These are phyloP conservation scores for Coluber constrictor DNA, from an alignment of 2,797 vertebrate species.

Conservation along the genomic window DNA sequence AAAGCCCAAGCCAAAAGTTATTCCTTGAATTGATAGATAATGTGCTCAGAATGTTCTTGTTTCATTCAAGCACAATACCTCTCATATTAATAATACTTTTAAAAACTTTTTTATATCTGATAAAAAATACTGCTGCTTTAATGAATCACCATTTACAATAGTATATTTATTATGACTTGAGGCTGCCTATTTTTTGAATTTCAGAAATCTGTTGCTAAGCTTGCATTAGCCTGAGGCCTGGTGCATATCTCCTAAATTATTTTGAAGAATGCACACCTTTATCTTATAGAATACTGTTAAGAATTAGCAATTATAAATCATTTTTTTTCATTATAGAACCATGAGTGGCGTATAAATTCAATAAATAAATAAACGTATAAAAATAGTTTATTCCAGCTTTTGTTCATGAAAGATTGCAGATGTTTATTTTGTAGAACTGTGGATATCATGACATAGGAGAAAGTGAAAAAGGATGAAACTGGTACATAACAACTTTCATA, in stretches of 20 bases:
- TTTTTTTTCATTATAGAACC: not conserved
- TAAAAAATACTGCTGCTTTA: not conserved
- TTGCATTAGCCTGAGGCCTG: not conserved
- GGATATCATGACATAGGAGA: not conserved
- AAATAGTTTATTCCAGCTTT: not conserved
- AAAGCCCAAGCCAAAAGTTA: not conserved
- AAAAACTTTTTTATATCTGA: not conserved
- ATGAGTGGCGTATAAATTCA: not conserved
- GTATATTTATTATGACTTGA: not conserved
- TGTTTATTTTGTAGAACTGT: not conserved
- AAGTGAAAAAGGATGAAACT: not conserved
- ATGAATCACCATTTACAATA: not conserved
- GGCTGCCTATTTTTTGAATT: not conserved
- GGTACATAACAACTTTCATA: not conserved
- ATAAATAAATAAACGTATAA: not conserved
- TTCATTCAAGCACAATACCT: not conserved
- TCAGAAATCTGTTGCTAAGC: not conserved
- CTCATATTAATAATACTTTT: not conserved
- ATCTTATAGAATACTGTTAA: not conserved
- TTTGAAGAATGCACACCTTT: not conserved
- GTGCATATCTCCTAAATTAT: not conserved
- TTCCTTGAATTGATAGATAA: not conserved
- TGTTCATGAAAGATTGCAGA: not conserved
- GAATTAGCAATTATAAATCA: not conserved
- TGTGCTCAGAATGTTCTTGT: not conserved